Percentiles rank a stretch among this genome's conserved stretches.
Evolutionary conservation across 1,140 invertebrate species (phyloP).

Genomic region (Copidosoma floridanum): DNA sequence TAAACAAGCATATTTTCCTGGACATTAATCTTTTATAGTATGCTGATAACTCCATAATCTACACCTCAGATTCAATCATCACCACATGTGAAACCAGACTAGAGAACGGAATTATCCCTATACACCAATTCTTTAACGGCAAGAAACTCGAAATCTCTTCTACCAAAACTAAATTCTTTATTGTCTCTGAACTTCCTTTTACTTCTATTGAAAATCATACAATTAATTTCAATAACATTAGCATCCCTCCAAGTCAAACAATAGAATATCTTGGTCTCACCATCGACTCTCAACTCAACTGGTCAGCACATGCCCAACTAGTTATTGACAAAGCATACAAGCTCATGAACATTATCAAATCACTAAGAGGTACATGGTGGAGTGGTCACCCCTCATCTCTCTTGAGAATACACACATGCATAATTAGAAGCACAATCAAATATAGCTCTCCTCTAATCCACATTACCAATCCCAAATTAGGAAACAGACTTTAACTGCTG

Average conservation of each 20-base stretch:
- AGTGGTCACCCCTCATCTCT: slow-evolving; percentile 22
- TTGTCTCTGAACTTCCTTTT: no score
- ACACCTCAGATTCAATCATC: neutral
- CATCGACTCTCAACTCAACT: slow-evolving; percentile 21
- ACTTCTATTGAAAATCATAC: neutral
- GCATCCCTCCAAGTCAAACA: neutral
- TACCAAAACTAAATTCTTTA: neutral
- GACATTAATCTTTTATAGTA: neutral
- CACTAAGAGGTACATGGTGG: slow-evolving; percentile 18
- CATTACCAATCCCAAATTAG: no score
- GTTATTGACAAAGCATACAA: slow-evolving; percentile 7
- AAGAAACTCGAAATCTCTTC: slow-evolving; percentile 2
- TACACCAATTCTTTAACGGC: neutral
- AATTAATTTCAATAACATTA: neutral
- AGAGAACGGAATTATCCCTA: neutral
- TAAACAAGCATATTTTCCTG: neutral
- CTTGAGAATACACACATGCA: slow-evolving; percentile 22
- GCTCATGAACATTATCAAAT: slow-evolving; percentile 14
- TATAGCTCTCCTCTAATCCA: neutral
- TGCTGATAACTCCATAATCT: slow-evolving; percentile 25
- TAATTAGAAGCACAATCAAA: slow-evolving; percentile 21
- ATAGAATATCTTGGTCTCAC: slow-evolving; percentile 24
- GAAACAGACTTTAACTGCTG: no score
- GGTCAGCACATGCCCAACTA: slow-evolving; percentile 18
- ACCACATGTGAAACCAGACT: neutral